These are phyloP conservation scores for Molossus alvarezi DNA, from an alignment of 2,797 vertebrate species.

Conservation along the genomic window DNA sequence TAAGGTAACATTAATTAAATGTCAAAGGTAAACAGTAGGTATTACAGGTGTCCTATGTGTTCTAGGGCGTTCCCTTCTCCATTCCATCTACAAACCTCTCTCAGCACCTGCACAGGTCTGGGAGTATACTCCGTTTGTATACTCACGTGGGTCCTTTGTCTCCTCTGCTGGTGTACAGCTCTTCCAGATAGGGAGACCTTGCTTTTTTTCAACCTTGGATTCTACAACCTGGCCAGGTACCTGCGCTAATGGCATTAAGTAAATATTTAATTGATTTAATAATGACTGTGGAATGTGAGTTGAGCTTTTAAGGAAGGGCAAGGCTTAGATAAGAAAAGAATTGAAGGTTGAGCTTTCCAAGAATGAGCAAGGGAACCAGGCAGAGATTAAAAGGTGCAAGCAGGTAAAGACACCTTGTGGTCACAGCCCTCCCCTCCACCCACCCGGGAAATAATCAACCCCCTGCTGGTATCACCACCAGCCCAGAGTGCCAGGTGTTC, in stretches of 20 bases:
- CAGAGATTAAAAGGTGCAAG: neutral
- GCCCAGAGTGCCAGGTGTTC: neutral
- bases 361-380: neutral
- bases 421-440: neutral
- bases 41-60: neutral
- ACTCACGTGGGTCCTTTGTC: neutral
- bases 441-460: rapidly evolving
- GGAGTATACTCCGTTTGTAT: rapidly evolving
- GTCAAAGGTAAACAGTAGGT: neutral
- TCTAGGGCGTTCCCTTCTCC: neutral
- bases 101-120: rapidly evolving
- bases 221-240: conserved; percentile 5
- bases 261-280: conserved; percentile 78
- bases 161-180: neutral
- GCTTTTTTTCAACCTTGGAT: neutral
- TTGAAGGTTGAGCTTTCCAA: conserved; percentile 7
- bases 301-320: conserved; percentile 66
- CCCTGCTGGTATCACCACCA: neutral
- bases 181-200: neutral
- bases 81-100: neutral
- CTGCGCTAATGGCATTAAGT: conserved; percentile 56
- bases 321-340: conserved; percentile 68
- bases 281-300: conserved; percentile 73
- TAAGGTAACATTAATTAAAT: neutral
- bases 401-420: neutral